These are phyloP conservation scores for Acrobasis suavella DNA, from an alignment of 2,888 invertebrate genomes.

Conservation along the genomic window DNA sequence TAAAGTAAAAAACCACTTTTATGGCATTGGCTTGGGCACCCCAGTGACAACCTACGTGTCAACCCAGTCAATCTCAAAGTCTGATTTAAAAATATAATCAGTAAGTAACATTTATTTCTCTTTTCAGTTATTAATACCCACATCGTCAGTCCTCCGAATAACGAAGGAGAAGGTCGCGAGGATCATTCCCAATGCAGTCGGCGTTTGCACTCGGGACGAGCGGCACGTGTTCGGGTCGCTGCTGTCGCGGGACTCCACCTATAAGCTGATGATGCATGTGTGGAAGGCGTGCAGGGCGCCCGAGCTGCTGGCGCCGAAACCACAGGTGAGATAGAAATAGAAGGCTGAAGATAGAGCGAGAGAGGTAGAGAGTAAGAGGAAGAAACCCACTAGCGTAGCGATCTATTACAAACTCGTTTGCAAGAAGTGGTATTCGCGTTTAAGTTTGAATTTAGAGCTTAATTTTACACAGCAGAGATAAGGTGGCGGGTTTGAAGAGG, in stretches of 20 bases:
- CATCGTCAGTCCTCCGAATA: slow-evolving; percentile 91
- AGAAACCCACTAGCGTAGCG: neutral
- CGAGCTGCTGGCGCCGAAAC: slow-evolving; percentile 63
- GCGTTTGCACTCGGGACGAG: slow-evolving; percentile 91
- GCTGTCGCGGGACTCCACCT: slow-evolving; percentile 93
- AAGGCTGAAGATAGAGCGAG: neutral
- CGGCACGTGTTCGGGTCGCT: slow-evolving; percentile 95
- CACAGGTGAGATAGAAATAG: slow-evolving; percentile 47
- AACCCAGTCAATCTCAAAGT: too few species aligned
- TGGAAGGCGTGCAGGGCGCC: slow-evolving; percentile 86
- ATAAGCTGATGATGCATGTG: slow-evolving; percentile 92
- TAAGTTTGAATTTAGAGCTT: too few species aligned
- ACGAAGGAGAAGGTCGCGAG: slow-evolving; percentile 96
- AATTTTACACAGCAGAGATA: too few species aligned
- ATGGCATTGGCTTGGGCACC: too few species aligned
- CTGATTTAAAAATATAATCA: too few species aligned
- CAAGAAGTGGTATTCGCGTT: too few species aligned
- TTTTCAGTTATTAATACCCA: slow-evolving; percentile 92
- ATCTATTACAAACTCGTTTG: too few species aligned
- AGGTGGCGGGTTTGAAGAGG: too few species aligned
- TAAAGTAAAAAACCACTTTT: too few species aligned
- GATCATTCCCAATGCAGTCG: slow-evolving; percentile 97
- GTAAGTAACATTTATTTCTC: slow-evolving; percentile 5
- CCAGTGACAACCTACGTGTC: too few species aligned
- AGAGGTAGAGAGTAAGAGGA: too few species aligned